phyloP scores from a whole-genome alignment of 1,140 invertebrate species.

The Grapholita molesta region DNA sequence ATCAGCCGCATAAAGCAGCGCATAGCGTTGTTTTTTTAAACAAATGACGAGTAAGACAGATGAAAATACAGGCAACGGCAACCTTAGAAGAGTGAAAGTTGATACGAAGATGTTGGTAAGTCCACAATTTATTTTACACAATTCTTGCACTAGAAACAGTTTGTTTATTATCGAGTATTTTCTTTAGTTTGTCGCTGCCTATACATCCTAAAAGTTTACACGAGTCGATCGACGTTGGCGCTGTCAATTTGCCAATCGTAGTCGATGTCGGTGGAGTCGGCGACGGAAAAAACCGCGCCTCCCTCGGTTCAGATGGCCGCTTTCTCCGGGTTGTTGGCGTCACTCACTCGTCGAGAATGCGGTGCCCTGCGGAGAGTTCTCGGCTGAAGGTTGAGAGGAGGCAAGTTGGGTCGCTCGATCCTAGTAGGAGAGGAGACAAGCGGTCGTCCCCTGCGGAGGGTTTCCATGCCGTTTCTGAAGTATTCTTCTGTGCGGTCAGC shows the following conservation, averaged over 20 bases:
- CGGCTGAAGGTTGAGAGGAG: slow-evolving; percentile 85
- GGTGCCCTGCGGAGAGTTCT: slow-evolving; percentile 78
- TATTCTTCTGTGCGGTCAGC: slow-evolving; percentile 70
- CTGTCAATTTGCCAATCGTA: slow-evolving; percentile 61
- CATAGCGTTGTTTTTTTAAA: not conserved
- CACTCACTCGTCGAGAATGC: slow-evolving; percentile 80
- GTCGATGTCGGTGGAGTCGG: slow-evolving; percentile 65
- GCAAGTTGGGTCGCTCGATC: slow-evolving; percentile 89
- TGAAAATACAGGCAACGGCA: slow-evolving; percentile 5
- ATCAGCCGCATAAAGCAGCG: not conserved
- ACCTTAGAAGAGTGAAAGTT: not conserved
- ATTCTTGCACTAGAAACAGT: not conserved
- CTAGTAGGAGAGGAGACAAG: slow-evolving; percentile 87
- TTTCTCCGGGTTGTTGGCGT: slow-evolving; percentile 79
- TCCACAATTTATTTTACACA: no score
- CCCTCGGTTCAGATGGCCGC: slow-evolving; percentile 72
- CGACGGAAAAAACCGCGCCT: slow-evolving; percentile 75
- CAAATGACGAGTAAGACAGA: not conserved
- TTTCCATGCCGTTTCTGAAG: slow-evolving; percentile 68
- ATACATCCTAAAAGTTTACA: slow-evolving; percentile 36
- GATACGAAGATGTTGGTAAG: not conserved
- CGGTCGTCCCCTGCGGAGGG: slow-evolving; percentile 71
- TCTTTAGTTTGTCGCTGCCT: not conserved
- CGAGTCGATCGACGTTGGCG: slow-evolving; percentile 64
- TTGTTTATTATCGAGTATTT: not conserved